Evolutionary conservation across 2,888 invertebrate genomes (phyloP).

Genomic region (Ctena decussata): DNA sequence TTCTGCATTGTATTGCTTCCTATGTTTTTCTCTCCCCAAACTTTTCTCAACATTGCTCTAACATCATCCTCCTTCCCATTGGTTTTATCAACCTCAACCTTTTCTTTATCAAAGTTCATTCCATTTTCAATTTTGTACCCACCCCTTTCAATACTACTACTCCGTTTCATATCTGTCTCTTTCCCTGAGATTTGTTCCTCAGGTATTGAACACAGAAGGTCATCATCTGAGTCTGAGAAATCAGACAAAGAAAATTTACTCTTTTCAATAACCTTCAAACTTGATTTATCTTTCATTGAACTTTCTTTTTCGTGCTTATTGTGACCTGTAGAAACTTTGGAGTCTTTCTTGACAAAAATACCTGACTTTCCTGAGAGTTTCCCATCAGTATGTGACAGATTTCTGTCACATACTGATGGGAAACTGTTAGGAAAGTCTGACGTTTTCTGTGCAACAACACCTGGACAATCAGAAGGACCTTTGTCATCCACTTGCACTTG

Average conservation of each 20-base stretch:
- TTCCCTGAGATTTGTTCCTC: neutral
- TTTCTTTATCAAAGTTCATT: neutral
- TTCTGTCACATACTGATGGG: neutral
- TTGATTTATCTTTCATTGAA: neutral
- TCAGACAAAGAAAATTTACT: constrained; percentile 34
- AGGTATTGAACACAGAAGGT: constrained; percentile 34
- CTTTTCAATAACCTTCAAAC: neutral
- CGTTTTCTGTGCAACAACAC: neutral
- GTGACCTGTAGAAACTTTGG: neutral
- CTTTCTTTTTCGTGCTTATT: neutral
- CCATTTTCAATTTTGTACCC: neutral
- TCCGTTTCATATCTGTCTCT: neutral
- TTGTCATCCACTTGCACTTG: neutral
- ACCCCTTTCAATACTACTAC: neutral
- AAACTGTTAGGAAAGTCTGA: neutral
- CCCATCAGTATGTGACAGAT: neutral
- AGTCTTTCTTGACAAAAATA: constrained; percentile 3
- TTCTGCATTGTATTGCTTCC: constrained; percentile 7
- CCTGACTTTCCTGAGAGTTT: neutral
- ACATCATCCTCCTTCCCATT: constrained; percentile 47
- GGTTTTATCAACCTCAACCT: neutral
- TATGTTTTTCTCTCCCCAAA: constrained; percentile 68
- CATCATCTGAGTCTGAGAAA: constrained; percentile 64
- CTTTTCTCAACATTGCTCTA: constrained; percentile 64
- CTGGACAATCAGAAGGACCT: neutral